Evolutionary conservation across 35 echinoderm and acorn worm genomes (phyloP).

Genomic region (Heliocidaris tuberculata): DNA sequence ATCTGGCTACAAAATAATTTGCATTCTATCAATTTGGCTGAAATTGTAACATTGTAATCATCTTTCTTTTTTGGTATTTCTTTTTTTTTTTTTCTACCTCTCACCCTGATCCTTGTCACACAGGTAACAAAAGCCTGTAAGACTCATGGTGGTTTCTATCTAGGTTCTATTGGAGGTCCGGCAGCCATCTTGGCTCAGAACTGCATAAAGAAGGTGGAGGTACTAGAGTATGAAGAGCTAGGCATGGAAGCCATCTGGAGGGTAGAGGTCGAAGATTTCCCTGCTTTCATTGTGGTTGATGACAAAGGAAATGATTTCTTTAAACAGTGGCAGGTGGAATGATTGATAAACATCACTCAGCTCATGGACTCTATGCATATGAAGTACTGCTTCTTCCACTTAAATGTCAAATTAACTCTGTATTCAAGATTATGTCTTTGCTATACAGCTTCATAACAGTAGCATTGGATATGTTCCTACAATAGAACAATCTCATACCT

Average conservation of each 20-base stretch:
- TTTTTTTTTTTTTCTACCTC: background rate
- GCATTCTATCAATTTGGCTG: no score
- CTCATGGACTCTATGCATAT: background rate
- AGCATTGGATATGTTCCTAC: no score
- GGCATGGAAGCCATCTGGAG: conserved; percentile 98
- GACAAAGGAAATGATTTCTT: conserved; percentile 99
- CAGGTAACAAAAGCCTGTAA: conserved; percentile 95
- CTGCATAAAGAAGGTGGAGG: conserved; percentile 95
- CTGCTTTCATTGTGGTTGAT: conserved; percentile 97
- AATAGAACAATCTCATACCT: no score
- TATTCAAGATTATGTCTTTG: background rate
- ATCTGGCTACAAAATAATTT: no score
- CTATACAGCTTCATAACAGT: background rate
- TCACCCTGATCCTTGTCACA: background rate
- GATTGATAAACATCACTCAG: background rate
- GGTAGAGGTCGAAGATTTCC: conserved; percentile 85
- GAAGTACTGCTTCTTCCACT: background rate
- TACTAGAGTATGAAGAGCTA: conserved; percentile 89
- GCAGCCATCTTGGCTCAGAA: conserved; percentile 97
- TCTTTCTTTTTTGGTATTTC: no score
- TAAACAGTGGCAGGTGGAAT: conserved; percentile 96
- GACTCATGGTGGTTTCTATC: conserved; percentile 93
- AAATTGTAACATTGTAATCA: no score
- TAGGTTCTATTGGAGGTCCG: conserved; percentile 92
- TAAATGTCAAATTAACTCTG: background rate